Base-by-base conservation (phyloP, 2,888 invertebrate species). In the Drepanosiphum platanoidis region DNA sequence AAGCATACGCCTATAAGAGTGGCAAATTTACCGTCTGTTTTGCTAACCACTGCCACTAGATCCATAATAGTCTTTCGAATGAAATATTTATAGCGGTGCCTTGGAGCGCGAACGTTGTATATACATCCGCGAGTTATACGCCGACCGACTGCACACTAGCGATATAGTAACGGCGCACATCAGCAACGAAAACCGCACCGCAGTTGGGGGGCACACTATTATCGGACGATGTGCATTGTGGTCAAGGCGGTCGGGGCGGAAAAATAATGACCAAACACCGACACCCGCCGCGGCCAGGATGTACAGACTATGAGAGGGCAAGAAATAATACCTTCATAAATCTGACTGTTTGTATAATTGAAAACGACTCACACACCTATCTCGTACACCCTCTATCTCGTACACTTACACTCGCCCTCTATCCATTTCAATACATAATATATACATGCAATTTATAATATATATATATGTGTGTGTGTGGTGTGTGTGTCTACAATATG, bases 241-340 rank as follows among this genome's bases (percentile, higher is more conserved):
- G 78, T 32, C 30, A 30, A 15, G 42, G 9, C n/a, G n/a, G 9
- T 7, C 2, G 3, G 46, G 42, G 22, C 3, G 83, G 66, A 83
- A 83, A 83, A 83, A 83, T 83, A 83, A 83, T 52, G 83, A 83
- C 74, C 75, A 27, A 66, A 46, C 39, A 32, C 71, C n/a, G 22
- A 70, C 70, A 70, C 34, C 71, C 46, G 27, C 52, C 75, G 34
- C 3, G 22, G 27, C 36, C 39, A 22, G 42, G 71, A 36, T 36
- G 8, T 32, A 30, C 22, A 9, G 3, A 52, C 39, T 22, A 70
- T 36, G 58, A 27, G 72, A 72, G 70, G 72, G 71, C 34, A 58
- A 74, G 61, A 74, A 83, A 75, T 66, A 75, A 77, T 75, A 77
- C 83, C 83, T 83, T 68, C 83, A 84, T 84, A 84, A 84, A 84